Evolutionary conservation across 2,113 vertebrate genomes (phyloP).

Genomic region (Ophiodon elongatus): DNA sequence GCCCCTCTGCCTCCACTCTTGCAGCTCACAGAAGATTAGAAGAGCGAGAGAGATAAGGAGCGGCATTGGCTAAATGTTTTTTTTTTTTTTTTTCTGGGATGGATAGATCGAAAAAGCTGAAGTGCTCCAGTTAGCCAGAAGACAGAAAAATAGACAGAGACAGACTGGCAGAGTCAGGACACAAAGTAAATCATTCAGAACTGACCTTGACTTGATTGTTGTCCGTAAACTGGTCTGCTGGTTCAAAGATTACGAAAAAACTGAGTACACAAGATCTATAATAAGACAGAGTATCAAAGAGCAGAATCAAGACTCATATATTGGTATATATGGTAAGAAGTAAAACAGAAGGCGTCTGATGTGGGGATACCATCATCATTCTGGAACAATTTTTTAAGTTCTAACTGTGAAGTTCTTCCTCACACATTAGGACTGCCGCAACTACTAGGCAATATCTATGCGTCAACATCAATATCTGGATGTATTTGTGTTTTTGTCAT

Average conservation of each 20-base stretch:
- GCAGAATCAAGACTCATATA: slow-evolving; percentile 45
- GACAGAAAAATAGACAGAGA: slow-evolving; percentile 73
- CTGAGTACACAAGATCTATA: slow-evolving; percentile 69
- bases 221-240: slow-evolving; percentile 64
- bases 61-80: slow-evolving; percentile 79
- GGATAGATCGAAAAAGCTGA: slow-evolving; percentile 76
- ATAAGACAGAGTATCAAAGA: slow-evolving; percentile 55
- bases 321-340: neutral
- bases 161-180: slow-evolving; percentile 60
- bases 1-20: slow-evolving; percentile 79
- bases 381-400: neutral
- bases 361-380: slow-evolving; percentile 3
- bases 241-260: slow-evolving; percentile 67
- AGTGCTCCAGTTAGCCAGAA: slow-evolving; percentile 74
- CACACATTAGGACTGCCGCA: neutral
- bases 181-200: slow-evolving; percentile 73
- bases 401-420: slow-evolving; percentile 17
- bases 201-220: slow-evolving; percentile 82
- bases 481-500: no score
- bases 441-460: no score
- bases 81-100: slow-evolving; percentile 56
- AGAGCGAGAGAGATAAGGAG: slow-evolving; percentile 80
- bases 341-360: neutral
- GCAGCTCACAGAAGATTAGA: slow-evolving; percentile 84
- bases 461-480: no score